phyloP scores from a whole-genome alignment of 2,888 invertebrate genomes.

The Halictus quadricinctus region DNA sequence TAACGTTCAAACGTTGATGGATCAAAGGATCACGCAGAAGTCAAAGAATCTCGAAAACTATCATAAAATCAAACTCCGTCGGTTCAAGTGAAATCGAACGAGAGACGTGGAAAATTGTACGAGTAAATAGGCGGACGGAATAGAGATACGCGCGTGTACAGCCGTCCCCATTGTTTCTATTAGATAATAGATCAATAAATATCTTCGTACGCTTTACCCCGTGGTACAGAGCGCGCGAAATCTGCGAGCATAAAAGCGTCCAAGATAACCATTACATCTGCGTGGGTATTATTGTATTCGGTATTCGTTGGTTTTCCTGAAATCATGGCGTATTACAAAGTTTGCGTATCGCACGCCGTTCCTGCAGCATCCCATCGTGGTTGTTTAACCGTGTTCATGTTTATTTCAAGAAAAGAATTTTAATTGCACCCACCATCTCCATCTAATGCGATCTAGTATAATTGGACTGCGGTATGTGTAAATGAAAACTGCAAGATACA shows the following conservation, averaged over 20 bases:
- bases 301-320: not conserved
- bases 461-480: too few species aligned
- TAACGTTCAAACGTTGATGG: not conserved
- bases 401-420: not conserved
- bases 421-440: not conserved
- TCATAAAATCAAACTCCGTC: not conserved
- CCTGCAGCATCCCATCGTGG: not conserved
- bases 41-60: not conserved
- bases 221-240: conserved; percentile 46
- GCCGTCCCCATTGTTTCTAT: conserved; percentile 66
- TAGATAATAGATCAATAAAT: conserved; percentile 72
- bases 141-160: conserved; percentile 17
- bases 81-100: not conserved
- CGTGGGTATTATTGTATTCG: conserved; percentile 19
- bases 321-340: conserved; percentile 13
- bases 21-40: conserved; percentile 1
- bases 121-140: conserved; percentile 26
- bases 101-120: conserved; percentile 10
- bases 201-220: conserved; percentile 53
- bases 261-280: conserved; percentile 26
- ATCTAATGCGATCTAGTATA: too few species aligned
- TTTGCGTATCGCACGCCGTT: not conserved
- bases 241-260: conserved; percentile 19
- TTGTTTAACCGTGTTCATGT: not conserved
- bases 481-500: too few species aligned